These are phyloP conservation scores for Coenobita brevimanus DNA, from an alignment of 1,140 invertebrate genomes.

Conservation along the genomic window DNA sequence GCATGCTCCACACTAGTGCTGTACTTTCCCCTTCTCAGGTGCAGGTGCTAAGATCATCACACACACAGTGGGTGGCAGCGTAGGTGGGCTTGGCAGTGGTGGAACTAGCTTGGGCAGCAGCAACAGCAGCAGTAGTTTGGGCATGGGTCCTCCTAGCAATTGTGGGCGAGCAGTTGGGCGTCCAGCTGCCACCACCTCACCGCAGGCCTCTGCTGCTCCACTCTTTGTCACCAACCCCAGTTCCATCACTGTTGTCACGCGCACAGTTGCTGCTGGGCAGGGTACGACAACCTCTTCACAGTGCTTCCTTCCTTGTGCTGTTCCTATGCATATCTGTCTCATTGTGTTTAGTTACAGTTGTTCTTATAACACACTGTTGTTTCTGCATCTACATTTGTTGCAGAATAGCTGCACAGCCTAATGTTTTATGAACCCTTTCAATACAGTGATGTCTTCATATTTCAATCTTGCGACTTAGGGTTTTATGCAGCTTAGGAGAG, in stretches of 20 bases:
- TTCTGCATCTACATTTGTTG: too few relatives aligned
- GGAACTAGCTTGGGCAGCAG: not conserved
- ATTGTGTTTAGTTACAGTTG: too few relatives aligned
- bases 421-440: too few relatives aligned
- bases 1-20: too few relatives aligned
- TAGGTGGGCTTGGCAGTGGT: not conserved
- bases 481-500: too few relatives aligned
- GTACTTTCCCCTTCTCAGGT: not conserved
- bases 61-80: conserved; percentile 44
- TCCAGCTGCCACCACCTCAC: conserved; percentile 34
- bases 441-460: too few relatives aligned
- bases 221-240: conserved; percentile 56
- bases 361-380: too few relatives aligned
- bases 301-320: too few relatives aligned
- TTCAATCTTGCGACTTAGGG: too few relatives aligned
- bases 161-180: not conserved
- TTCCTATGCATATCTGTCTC: too few relatives aligned
- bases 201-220: conserved; percentile 39
- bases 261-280: conserved; percentile 57
- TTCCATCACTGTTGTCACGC: conserved; percentile 56
- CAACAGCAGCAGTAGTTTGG: conserved; percentile 15
- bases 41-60: conserved; percentile 60
- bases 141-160: not conserved
- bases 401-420: too few relatives aligned
- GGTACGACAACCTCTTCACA: not conserved